These are phyloP conservation scores for Sapayoa aenigma DNA, from an alignment of 2,113 vertebrate genomes.

Conservation along the genomic window DNA sequence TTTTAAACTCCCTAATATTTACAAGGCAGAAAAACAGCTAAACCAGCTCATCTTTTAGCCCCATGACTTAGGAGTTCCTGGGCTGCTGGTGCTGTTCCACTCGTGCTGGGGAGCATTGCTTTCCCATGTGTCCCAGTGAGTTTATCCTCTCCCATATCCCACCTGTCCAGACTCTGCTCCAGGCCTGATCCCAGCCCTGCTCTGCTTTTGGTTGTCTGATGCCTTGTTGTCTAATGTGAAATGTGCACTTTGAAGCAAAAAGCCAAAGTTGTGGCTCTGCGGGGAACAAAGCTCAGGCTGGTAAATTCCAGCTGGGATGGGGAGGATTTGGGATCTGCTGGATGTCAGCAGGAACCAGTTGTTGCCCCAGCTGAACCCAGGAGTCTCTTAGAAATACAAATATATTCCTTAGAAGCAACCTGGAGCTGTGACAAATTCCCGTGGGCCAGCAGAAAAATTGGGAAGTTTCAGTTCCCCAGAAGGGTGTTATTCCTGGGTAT, in stretches of 20 bases:
- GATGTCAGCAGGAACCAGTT: neutral
- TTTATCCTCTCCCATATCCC: too few species aligned
- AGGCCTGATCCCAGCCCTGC: neutral
- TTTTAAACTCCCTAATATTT: neutral
- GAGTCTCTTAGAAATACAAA: neutral
- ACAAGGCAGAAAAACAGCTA: neutral
- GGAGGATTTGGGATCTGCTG: neutral
- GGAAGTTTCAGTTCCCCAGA: neutral
- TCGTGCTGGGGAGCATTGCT: neutral
- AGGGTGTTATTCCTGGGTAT: neutral
- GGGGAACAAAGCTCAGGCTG: neutral
- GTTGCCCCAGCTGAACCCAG: neutral
- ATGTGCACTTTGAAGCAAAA: neutral
- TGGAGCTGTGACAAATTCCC: neutral
- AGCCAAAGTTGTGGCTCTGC: neutral
- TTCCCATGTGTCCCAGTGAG: fast-evolving
- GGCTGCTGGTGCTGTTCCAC: neutral
- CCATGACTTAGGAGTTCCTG: fast-evolving
- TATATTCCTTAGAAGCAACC: neutral
- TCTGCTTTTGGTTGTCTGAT: neutral
- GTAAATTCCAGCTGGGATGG: neutral
- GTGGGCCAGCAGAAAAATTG: neutral
- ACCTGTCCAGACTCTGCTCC: neutral
- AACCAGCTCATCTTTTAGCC: neutral
- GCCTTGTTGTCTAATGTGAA: neutral